Evolutionary conservation across 2,888 invertebrate genomes (phyloP).

Genomic region (Xylophagus ater): DNA sequence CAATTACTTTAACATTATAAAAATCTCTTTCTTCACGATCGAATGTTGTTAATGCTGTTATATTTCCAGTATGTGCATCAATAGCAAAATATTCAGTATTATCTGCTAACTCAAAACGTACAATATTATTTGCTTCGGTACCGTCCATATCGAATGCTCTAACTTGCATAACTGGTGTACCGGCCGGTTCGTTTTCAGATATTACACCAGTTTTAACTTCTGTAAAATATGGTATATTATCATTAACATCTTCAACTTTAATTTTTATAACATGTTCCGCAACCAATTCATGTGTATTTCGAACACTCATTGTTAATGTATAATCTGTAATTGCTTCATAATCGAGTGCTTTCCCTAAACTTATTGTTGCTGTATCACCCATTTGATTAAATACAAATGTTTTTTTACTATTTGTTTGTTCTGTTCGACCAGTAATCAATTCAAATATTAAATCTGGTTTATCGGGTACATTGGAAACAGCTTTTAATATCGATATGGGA

Average conservation of each 20-base stretch:
- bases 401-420: constrained; percentile 73
- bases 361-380: constrained; percentile 60
- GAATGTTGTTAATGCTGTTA: constrained; percentile 69
- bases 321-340: constrained; percentile 78
- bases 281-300: constrained; percentile 69
- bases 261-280: constrained; percentile 70
- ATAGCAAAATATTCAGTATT: constrained; percentile 68
- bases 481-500: constrained; percentile 58
- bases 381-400: constrained; percentile 59
- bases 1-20: constrained; percentile 83
- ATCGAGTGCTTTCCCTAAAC: constrained; percentile 65
- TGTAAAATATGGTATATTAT: constrained; percentile 78
- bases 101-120: constrained; percentile 61
- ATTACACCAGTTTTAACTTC: constrained; percentile 73
- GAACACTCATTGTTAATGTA: constrained; percentile 67
- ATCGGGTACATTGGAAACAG: constrained; percentile 67
- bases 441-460: constrained; percentile 67
- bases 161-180: constrained; percentile 76
- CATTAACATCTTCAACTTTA: constrained; percentile 77
- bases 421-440: constrained; percentile 68
- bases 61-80: constrained; percentile 75
- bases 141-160: constrained; percentile 79
- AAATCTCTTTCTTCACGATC: constrained; percentile 77
- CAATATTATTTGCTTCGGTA: constrained; percentile 70
- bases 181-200: constrained; percentile 70